Percentiles rank a stretch among this genome's conserved stretches.
These are phyloP conservation scores for Diglossa cyanea DNA, from an alignment of 2,797 vertebrate species.

Conservation along the genomic window DNA sequence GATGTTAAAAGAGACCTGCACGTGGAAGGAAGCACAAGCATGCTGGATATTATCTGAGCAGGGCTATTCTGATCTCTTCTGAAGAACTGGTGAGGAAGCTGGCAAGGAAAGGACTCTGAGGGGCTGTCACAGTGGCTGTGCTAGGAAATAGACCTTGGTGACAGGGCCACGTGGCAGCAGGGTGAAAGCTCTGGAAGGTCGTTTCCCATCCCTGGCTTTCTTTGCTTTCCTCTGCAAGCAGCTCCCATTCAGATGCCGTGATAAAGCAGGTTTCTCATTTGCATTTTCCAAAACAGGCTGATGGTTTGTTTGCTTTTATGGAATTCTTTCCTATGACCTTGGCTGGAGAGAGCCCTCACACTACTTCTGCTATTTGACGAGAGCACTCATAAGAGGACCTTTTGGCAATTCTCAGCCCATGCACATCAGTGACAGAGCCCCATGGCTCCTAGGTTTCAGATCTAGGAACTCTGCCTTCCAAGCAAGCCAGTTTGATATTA, in stretches of 20 bases:
- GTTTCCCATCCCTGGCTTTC: neutral
- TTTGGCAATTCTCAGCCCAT: neutral
- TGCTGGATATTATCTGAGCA: neutral
- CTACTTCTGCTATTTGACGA: constrained; percentile 16
- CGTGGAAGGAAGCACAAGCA: neutral
- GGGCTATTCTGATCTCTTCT: neutral
- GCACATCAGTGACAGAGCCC: neutral
- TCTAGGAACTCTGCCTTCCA: constrained; percentile 24
- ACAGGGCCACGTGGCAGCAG: rapidly evolving
- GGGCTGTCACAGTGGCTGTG: rapidly evolving
- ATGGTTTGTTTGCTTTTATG: neutral
- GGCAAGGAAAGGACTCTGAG: neutral
- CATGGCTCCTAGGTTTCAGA: constrained; percentile 34
- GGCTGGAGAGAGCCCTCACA: neutral
- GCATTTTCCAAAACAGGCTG: constrained; percentile 29
- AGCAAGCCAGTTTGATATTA: constrained; percentile 8
- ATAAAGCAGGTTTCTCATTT: constrained; percentile 40
- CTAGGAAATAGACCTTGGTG: neutral
- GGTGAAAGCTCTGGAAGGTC: neutral
- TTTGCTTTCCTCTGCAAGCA: neutral
- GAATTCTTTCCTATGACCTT: constrained; percentile 55
- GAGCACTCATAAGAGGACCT: neutral
- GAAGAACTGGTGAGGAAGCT: neutral
- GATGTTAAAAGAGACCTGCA: neutral
- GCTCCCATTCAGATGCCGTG: neutral